Conservation (phyloP, 1,140 invertebrate genomes). For the Brachionus manjavacas region DNA sequence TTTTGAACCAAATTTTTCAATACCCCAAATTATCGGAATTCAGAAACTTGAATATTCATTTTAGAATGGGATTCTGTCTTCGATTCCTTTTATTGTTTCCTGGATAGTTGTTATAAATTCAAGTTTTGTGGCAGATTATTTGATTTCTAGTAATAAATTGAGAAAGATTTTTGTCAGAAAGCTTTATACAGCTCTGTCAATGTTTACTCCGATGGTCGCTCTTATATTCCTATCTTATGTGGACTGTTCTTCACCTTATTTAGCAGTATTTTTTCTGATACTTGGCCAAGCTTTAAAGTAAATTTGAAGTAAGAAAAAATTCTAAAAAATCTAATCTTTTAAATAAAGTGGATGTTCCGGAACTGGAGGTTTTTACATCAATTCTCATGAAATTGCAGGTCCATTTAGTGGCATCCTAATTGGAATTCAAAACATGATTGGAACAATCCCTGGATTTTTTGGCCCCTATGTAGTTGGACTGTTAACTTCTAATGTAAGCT, state of each 20-base stretch:
- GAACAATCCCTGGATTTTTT: constrained; percentile 13
- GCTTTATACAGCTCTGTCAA: background rate
- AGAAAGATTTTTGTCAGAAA: background rate
- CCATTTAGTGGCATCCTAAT: constrained; percentile 29
- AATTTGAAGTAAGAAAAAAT: background rate
- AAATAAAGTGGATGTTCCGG: background rate
- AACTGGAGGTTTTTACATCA: constrained; percentile 7
- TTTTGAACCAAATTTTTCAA: background rate
- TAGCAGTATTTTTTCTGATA: background rate
- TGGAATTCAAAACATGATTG: constrained; percentile 33
- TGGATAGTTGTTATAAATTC: background rate
- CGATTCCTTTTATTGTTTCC: background rate
- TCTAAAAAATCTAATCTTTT: background rate
- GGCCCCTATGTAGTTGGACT: constrained; percentile 16
- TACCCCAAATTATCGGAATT: too few species aligned
- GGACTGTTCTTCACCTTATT: background rate
- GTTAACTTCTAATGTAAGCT: background rate
- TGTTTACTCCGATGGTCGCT: background rate
- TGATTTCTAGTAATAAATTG: background rate
- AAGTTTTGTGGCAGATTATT: constrained; percentile 18
- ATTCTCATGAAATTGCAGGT: constrained; percentile 16
- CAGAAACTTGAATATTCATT: background rate
- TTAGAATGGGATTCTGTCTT: constrained; percentile 27
- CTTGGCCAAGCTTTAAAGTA: constrained; percentile 31
- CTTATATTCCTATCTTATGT: constrained; percentile 3